Percentiles rank a stretch among this genome's conserved stretches.
Evolutionary conservation across 1,140 invertebrate species (phyloP).

Genomic region (Aricia agestis): DNA sequence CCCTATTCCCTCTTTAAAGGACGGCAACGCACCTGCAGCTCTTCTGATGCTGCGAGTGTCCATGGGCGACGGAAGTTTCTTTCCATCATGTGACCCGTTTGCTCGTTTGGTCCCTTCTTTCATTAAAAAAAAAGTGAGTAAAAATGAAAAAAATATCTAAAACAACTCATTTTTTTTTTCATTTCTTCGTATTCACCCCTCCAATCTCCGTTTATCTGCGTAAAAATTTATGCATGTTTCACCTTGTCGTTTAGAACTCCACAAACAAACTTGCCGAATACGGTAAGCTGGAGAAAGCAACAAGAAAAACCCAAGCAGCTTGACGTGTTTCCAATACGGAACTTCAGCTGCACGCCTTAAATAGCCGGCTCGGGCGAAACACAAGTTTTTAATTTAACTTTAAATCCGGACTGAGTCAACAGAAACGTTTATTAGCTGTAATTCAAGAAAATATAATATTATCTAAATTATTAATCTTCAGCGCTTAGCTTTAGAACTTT

Average conservation of each 20-base stretch:
- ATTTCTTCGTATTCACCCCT: too few species aligned
- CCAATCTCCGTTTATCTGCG: too few species aligned
- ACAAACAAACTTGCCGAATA: slow-evolving; percentile 3
- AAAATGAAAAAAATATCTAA: too few species aligned
- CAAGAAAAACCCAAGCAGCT: not conserved
- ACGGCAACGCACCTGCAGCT: too few species aligned
- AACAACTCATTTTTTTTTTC: too few species aligned
- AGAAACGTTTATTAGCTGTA: not conserved
- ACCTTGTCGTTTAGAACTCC: not conserved
- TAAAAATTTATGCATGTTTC: not conserved
- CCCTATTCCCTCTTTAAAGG: too few species aligned
- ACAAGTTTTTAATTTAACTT: slow-evolving; percentile 4
- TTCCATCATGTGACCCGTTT: too few species aligned
- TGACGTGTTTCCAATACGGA: not conserved
- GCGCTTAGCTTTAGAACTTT: not conserved
- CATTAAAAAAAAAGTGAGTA: too few species aligned
- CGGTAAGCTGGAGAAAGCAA: not conserved
- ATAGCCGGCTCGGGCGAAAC: not conserved
- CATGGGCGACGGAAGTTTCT: too few species aligned
- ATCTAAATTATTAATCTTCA: not conserved
- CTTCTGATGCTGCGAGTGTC: too few species aligned
- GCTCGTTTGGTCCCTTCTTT: too few species aligned
- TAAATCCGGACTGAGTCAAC: not conserved
- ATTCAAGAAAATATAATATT: not conserved
- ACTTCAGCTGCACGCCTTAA: not conserved